Conservation (phyloP, 2,888 invertebrate species). For the Deilephila elpenor region DNA sequence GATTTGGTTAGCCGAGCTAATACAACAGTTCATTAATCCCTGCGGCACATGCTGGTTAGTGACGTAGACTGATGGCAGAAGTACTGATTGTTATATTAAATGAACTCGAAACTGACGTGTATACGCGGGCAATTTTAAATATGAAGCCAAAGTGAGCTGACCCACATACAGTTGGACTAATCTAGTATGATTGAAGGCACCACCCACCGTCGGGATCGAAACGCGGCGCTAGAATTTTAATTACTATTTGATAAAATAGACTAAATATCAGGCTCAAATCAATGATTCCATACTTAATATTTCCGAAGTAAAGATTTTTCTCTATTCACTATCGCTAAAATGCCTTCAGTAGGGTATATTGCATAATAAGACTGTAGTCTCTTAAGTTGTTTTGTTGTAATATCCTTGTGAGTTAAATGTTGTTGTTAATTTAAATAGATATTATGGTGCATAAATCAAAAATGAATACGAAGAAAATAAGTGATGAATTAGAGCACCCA, state of each 20-base stretch:
- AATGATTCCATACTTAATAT: background rate
- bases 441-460: background rate
- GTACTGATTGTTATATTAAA: constrained; percentile 9
- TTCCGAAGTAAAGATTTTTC: background rate
- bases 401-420: background rate
- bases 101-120: constrained; percentile 24
- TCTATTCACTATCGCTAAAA: background rate
- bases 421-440: background rate
- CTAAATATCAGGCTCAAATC: background rate
- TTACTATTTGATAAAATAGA: constrained; percentile 55
- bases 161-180: constrained; percentile 66
- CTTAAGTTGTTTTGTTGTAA: background rate
- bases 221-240: constrained; percentile 69
- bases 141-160: constrained; percentile 62
- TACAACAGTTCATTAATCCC: background rate
- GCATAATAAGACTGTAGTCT: constrained; percentile 3
- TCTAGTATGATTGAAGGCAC: constrained; percentile 63
- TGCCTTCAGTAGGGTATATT: background rate
- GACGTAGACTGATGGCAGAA: background rate
- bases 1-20: background rate
- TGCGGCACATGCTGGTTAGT: background rate
- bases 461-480: background rate
- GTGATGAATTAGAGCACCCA: background rate
- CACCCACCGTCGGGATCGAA: constrained; percentile 56
- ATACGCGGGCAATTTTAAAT: constrained; percentile 49